Evolutionary conservation across 2,888 invertebrate genomes (phyloP).

Genomic region (Eurytoma adleriae): DNA sequence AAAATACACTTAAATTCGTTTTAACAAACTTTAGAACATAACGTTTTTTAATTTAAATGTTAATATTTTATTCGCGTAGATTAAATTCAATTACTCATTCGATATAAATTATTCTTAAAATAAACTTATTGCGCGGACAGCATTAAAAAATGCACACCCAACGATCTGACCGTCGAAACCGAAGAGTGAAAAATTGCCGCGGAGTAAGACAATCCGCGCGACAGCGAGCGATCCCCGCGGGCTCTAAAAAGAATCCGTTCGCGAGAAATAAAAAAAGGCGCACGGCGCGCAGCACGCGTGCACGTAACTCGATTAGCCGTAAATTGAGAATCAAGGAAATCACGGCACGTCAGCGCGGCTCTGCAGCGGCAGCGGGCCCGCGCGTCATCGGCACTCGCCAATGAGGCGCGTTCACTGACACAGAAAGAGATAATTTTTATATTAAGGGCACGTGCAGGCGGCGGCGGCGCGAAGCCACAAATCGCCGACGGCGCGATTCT

Average conservation of each 20-base stretch:
- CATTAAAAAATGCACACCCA: background rate
- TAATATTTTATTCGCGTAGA: background rate
- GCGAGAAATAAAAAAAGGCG: constrained; percentile 17
- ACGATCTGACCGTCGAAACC: too few species aligned
- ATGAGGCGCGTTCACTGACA: constrained; percentile 53
- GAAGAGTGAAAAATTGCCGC: too few species aligned
- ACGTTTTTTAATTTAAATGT: too few species aligned
- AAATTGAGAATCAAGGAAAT: constrained; percentile 54
- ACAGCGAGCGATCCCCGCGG: background rate
- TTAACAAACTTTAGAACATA: too few species aligned
- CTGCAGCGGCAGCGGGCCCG: background rate
- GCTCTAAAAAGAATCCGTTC: background rate
- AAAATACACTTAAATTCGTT: too few species aligned
- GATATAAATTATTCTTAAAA: background rate
- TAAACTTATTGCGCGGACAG: background rate
- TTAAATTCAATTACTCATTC: background rate
- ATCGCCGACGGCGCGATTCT: constrained; percentile 6
- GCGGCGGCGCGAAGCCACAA: background rate
- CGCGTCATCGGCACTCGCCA: constrained; percentile 11
- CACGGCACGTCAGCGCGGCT: constrained; percentile 39
- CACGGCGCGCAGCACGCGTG: background rate
- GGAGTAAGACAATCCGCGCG: too few species aligned
- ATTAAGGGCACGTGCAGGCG: constrained; percentile 52
- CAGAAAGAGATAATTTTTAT: constrained; percentile 56
- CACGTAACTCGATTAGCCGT: constrained; percentile 48